Evolutionary conservation across 2,888 invertebrate species (phyloP).

Genomic region (Cheilosia vernalis): DNA sequence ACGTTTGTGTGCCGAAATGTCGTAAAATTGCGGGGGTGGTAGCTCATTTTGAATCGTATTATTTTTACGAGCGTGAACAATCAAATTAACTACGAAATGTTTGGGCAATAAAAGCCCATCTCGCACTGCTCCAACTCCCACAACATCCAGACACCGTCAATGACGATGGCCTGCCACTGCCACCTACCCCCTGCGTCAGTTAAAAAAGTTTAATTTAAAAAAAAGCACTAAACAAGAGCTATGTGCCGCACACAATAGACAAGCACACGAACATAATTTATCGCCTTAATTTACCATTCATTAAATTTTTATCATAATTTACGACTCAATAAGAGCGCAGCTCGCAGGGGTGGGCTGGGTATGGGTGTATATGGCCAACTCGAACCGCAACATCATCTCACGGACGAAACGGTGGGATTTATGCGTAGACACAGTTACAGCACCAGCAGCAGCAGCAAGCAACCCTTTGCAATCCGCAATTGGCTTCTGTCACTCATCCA

Average conservation of each 20-base stretch:
- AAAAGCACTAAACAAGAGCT: slow-evolving; percentile 33
- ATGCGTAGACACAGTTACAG: background rate
- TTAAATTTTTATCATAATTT: slow-evolving; percentile 78
- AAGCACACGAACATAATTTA: slow-evolving; percentile 75
- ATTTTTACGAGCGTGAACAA: slow-evolving; percentile 58
- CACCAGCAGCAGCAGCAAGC: background rate
- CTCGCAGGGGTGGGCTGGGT: slow-evolving; percentile 7
- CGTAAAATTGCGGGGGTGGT: slow-evolving; percentile 23
- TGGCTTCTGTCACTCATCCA: slow-evolving; percentile 67
- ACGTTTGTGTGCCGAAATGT: slow-evolving; percentile 24
- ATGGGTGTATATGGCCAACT: slow-evolving; percentile 2
- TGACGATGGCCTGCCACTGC: background rate
- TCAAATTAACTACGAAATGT: slow-evolving; percentile 57
- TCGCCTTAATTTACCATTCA: slow-evolving; percentile 77
- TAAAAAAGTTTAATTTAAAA: slow-evolving; percentile 62
- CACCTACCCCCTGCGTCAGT: background rate
- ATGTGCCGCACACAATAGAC: slow-evolving; percentile 32
- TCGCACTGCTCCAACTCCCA: background rate
- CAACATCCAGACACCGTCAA: slow-evolving; percentile 5
- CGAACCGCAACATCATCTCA: slow-evolving; percentile 40
- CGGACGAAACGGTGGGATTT: slow-evolving; percentile 61
- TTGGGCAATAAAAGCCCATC: slow-evolving; percentile 36
- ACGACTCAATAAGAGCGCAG: slow-evolving; percentile 76
- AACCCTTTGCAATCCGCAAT: slow-evolving; percentile 63
- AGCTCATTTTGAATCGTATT: slow-evolving; percentile 42